These are phyloP conservation scores for Pelodiscus sinensis DNA, from an alignment of 2,113 vertebrate species.

Conservation along the genomic window DNA sequence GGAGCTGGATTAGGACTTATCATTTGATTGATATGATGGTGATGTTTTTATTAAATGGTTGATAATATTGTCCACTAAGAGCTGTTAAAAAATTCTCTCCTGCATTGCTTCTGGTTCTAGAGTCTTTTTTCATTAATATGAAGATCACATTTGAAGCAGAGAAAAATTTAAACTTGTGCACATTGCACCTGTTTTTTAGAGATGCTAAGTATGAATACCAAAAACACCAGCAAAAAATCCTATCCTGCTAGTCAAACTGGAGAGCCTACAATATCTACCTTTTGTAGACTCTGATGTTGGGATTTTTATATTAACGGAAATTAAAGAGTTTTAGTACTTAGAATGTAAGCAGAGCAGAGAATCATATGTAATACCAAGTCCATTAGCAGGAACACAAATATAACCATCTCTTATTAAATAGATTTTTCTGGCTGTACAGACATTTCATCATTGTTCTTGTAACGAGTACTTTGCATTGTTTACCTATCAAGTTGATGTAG, in stretches of 20 bases:
- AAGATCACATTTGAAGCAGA: too few species aligned
- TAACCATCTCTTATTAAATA: background rate
- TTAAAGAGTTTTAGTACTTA: background rate
- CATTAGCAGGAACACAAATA: background rate
- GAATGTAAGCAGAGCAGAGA: background rate
- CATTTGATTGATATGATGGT: background rate
- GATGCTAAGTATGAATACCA: background rate
- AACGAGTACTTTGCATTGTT: too few species aligned
- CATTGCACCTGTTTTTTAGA: background rate
- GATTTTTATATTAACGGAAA: background rate
- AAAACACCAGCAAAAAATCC: background rate
- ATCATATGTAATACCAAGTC: background rate
- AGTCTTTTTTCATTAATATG: too few species aligned
- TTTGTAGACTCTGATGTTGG: background rate
- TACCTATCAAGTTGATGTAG: background rate
- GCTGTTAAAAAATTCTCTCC: too few species aligned
- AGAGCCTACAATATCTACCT: background rate
- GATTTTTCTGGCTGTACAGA: background rate
- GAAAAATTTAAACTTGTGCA: too few species aligned
- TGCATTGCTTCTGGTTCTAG: too few species aligned
- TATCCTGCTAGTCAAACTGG: background rate
- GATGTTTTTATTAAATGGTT: background rate
- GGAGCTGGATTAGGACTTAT: fast-evolving
- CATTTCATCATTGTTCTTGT: background rate
- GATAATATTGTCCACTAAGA: too few species aligned